Evolutionary conservation across 2,888 invertebrate species (phyloP).

Genomic region (Cataglyphis cursor): DNA sequence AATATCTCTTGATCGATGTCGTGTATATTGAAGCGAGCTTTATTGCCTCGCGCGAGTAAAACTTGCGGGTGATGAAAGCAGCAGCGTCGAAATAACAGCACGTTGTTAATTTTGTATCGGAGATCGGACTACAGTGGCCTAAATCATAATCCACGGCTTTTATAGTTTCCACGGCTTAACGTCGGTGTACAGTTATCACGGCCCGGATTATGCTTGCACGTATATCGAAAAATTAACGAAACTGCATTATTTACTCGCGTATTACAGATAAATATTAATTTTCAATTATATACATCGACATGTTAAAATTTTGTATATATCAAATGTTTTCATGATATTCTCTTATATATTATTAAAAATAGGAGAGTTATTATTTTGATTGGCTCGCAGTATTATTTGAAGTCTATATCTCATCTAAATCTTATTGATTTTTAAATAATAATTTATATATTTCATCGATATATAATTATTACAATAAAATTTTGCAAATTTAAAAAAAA

Average conservation of each 20-base stretch:
- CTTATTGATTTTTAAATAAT: background rate
- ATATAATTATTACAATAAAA: background rate
- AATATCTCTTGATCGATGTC: constrained; percentile 72
- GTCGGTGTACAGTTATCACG: constrained; percentile 51
- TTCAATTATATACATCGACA: constrained; percentile 10
- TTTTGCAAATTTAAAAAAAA: background rate
- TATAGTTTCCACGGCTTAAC: constrained; percentile 64
- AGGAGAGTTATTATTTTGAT: background rate
- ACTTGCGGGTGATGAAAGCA: constrained; percentile 70
- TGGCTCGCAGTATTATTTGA: background rate
- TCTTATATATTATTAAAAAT: background rate
- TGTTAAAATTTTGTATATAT: background rate
- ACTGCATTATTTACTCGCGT: constrained; percentile 43
- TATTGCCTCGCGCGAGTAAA: constrained; percentile 66
- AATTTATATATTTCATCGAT: background rate
- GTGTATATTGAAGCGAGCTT: constrained; percentile 69
- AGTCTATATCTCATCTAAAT: background rate
- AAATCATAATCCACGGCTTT: constrained; percentile 71
- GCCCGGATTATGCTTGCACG: constrained; percentile 41
- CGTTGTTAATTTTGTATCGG: constrained; percentile 73
- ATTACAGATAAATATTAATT: constrained; percentile 45
- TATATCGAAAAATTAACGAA: constrained; percentile 53
- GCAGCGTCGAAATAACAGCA: constrained; percentile 65
- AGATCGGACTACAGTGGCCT: constrained; percentile 64
- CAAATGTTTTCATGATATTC: background rate